Base-by-base conservation (phyloP, 1,140 invertebrate genomes). In the Zaprionus africanus region DNA sequence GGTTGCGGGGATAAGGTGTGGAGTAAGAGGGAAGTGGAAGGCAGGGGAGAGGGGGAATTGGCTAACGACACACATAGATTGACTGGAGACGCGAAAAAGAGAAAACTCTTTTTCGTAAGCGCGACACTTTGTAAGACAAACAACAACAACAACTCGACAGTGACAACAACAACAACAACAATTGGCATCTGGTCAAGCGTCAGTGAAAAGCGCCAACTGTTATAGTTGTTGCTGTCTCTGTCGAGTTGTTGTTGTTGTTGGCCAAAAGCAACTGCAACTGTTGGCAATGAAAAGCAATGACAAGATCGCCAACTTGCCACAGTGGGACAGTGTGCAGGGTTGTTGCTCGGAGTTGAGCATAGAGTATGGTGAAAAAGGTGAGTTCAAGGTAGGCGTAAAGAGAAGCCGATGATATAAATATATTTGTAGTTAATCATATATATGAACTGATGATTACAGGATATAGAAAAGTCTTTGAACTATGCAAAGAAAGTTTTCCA, bases 31-130 rank as follows among this genome's bases (percentile, higher is more conserved):
- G 22, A 22, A 22, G n/a, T 1, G 28, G 53, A 31, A 3, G 5
- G 24, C 12, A 2, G 17, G 5, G 22, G 1, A 19, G 36, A 15
- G 26, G 15, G 53, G n/a, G 26, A 9, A 54, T 54, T 54, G 51
- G 51, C 51, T 54, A 28, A 56, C 53, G 24, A 64, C 49, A 34
- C 31, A 34, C 9, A 64, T 64, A 54, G 61, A 64, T 64, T 65
- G 63, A 36, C 36, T 57, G 53, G n/a, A 72, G 43, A 58, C 51
- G 65, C 58, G 58, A 60, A 46, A 86, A 87, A 87, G 83, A 87
- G 83, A 87, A 87, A 87, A 87, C 80, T 83, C 7, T 46, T 46
- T 70, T 83, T 83, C 60, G 70, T 81, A 66, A 79, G 54, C 82
- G 84, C 71, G 71, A 86, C 83, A 86, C 84, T 88, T 88, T 84